A percentile compares a stretch with the other conserved stretches of the same genome.
Evolutionary conservation across 1,140 invertebrate species (phyloP).

Genomic region (Pseudobourletiella spinata): DNA sequence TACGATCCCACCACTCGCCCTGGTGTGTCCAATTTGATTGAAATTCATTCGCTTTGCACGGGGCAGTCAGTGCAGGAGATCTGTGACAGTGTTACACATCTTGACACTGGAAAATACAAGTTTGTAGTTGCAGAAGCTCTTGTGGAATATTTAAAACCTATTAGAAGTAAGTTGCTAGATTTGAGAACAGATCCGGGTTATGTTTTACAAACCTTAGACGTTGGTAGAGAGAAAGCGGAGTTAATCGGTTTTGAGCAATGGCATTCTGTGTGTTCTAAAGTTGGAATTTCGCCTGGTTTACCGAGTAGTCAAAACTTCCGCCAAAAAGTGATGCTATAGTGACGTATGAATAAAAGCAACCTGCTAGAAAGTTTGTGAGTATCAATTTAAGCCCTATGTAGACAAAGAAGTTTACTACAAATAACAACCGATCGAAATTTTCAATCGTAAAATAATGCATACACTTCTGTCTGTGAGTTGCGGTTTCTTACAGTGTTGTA

Average conservation of each 20-base stretch:
- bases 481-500: too few relatives aligned
- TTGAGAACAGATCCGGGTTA: constrained; percentile 54
- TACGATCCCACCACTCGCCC: constrained; percentile 68
- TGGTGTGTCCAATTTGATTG: constrained; percentile 80
- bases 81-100: constrained; percentile 45
- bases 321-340: background rate
- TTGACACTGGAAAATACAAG: constrained; percentile 78
- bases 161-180: constrained; percentile 52
- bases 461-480: too few relatives aligned
- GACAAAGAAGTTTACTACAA: background rate
- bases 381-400: background rate
- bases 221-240: constrained; percentile 59
- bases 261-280: constrained; percentile 55
- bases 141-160: constrained; percentile 61
- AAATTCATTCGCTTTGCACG: constrained; percentile 68
- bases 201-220: constrained; percentile 55
- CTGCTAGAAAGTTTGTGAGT: too few relatives aligned
- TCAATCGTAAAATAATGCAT: too few relatives aligned
- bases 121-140: constrained; percentile 61
- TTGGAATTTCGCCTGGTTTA: constrained; percentile 46
- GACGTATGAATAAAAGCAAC: too few relatives aligned
- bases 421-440: too few relatives aligned
- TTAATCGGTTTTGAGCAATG: constrained; percentile 58
- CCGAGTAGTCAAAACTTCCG: background rate
- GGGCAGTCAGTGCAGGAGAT: constrained; percentile 61